These are phyloP conservation scores for Elymnias hypermnestra DNA, from an alignment of 1,140 invertebrate genomes.

Conservation along the genomic window DNA sequence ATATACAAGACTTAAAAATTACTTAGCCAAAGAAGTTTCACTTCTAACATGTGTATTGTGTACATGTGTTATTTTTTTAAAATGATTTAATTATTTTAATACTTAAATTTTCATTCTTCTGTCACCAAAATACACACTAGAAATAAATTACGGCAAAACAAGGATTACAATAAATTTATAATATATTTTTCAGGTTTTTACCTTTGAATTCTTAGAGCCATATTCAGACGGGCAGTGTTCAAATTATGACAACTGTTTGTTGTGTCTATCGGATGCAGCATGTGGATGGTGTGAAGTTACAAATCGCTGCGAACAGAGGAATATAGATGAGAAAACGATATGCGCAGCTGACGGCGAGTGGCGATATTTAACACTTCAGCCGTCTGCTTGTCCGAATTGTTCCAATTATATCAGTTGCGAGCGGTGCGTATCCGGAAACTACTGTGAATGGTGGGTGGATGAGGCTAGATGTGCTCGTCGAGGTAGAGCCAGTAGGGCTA, in stretches of 20 bases:
- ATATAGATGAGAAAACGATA: conserved; percentile 79
- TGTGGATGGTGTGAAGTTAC: conserved; percentile 94
- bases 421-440: conserved; percentile 81
- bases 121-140: too few relatives aligned
- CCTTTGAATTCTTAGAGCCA: conserved; percentile 92
- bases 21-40: too few relatives aligned
- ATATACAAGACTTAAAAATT: too few relatives aligned
- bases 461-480: conserved; percentile 89
- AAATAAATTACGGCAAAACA: too few relatives aligned
- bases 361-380: conserved; percentile 87
- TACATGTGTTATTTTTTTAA: too few relatives aligned
- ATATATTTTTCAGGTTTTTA: conserved; percentile 79
- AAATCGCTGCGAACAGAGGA: conserved; percentile 79
- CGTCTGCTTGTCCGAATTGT: conserved; percentile 90
- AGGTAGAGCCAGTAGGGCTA: conserved; percentile 83
- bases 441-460: conserved; percentile 93
- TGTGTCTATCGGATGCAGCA: conserved; percentile 90
- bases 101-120: too few relatives aligned
- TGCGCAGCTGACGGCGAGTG: conserved; percentile 80
- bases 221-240: conserved; percentile 87
- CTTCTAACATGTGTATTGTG: too few relatives aligned
- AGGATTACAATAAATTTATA: not conserved
- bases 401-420: conserved; percentile 92
- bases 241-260: conserved; percentile 88
- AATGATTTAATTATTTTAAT: too few relatives aligned